phyloP scores from a whole-genome alignment of 2,113 vertebrate genomes.

The Pantherophis guttatus region DNA sequence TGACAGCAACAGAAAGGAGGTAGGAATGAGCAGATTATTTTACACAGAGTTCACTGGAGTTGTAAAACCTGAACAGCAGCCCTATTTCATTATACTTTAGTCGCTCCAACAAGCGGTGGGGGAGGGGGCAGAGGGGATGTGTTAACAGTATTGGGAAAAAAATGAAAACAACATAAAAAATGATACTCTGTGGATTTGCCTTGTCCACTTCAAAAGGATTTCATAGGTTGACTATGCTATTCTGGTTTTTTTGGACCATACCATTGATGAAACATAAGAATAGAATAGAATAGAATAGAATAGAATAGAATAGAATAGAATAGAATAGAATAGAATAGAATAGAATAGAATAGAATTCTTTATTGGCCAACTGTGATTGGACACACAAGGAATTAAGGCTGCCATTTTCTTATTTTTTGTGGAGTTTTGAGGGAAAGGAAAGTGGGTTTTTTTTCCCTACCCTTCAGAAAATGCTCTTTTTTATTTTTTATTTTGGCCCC shows the following conservation, averaged over 20 bases:
- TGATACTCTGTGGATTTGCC: too few relatives aligned
- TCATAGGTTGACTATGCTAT: neutral
- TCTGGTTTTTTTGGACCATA: neutral
- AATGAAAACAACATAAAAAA: neutral
- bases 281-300: too few relatives aligned
- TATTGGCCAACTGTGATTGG: too few relatives aligned
- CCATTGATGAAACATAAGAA: neutral
- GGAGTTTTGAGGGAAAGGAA: neutral
- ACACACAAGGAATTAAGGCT: neutral
- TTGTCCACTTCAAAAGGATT: neutral
- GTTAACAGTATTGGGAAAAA: neutral
- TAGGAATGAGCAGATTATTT: conserved; percentile 12
- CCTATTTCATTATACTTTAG: neutral
- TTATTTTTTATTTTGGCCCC: neutral
- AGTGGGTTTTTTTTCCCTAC: accelerated
- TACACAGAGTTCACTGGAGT: neutral
- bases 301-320: too few relatives aligned
- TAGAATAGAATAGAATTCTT: too few relatives aligned
- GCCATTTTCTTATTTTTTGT: neutral
- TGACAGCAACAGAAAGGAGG: neutral
- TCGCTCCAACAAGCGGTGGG: neutral
- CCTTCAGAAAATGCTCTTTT: neutral
- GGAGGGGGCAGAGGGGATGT: neutral
- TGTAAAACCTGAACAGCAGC: neutral
- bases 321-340: too few relatives aligned